Conservation (phyloP, 2,797 vertebrate species). For the Clarias fuscus region DNA sequence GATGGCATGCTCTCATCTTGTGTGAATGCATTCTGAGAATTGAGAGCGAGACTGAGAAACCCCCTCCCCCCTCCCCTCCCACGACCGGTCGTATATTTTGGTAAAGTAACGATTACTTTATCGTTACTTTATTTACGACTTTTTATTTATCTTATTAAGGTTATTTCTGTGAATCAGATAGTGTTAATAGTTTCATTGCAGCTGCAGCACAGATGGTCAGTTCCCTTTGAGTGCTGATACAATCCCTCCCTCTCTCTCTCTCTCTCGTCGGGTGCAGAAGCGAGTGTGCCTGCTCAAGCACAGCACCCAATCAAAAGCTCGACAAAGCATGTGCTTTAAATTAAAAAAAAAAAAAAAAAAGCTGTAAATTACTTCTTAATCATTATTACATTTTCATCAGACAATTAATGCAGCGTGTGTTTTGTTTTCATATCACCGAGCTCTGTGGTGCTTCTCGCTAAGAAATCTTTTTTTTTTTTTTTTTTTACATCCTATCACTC, state of each 20-base stretch:
- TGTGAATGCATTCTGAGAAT: neutral
- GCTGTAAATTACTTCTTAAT: neutral
- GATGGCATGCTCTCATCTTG: neutral
- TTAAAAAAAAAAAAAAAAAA: neutral
- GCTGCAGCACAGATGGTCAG: conserved; percentile 32
- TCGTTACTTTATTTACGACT: no score
- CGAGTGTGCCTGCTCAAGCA: neutral
- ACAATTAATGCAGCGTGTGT: neutral
- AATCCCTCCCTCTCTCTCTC: neutral
- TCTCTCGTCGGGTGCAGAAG: neutral
- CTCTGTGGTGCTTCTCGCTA: neutral
- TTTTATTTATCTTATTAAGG: neutral
- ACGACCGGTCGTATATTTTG: neutral
- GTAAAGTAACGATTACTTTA: neutral
- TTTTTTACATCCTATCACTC: neutral
- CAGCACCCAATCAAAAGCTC: neutral
- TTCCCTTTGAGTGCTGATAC: conserved; percentile 12
- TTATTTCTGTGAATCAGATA: conserved; percentile 9
- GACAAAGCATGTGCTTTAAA: neutral
- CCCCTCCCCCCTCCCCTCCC: no score
- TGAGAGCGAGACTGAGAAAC: neutral
- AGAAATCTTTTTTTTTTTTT: neutral
- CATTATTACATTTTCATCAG: neutral
- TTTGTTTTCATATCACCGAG: neutral
- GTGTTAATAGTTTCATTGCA: conserved; percentile 51